A percentile compares a stretch with the other conserved stretches of the same genome.
phyloP scores from a whole-genome alignment of 1,140 invertebrate species.

The Ceratosolen fusciceps region DNA sequence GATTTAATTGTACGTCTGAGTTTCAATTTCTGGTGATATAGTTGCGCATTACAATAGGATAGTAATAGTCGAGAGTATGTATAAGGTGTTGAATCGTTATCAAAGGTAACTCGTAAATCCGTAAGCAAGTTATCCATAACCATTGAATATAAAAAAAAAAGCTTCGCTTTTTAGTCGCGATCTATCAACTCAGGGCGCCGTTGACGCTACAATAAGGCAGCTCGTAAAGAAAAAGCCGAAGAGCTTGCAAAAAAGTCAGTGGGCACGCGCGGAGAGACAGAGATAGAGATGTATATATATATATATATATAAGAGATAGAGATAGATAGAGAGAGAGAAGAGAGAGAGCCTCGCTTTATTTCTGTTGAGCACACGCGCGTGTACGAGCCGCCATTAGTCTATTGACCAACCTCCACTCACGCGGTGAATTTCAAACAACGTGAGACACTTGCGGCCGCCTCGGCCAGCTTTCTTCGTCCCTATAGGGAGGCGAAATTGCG shows the following conservation, averaged over 20 bases:
- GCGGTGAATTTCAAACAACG: slow-evolving; percentile 42
- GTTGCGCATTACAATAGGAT: too few species aligned
- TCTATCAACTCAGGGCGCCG: neutral
- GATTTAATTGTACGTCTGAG: too few species aligned
- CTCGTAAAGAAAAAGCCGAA: too few species aligned
- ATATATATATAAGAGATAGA: slow-evolving; percentile 10
- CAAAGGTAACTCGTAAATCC: too few species aligned
- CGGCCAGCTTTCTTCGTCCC: neutral
- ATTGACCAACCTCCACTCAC: slow-evolving; percentile 60
- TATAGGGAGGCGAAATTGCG: too few species aligned
- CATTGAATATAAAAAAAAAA: too few species aligned
- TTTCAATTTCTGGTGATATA: too few species aligned
- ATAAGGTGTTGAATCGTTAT: too few species aligned
- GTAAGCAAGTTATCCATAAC: too few species aligned
- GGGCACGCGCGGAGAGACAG: neutral
- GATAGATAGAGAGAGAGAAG: slow-evolving; percentile 18
- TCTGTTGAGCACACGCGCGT: slow-evolving; percentile 55
- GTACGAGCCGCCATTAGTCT: slow-evolving; percentile 63
- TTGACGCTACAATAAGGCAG: too few species aligned
- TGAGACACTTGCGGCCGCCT: neutral
- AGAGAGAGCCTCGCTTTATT: slow-evolving; percentile 63
- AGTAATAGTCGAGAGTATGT: too few species aligned
- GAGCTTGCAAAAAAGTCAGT: neutral
- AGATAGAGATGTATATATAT: too few species aligned
- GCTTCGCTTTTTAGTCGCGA: neutral